Base-by-base conservation (phyloP, 2,888 invertebrate genomes). In the Colostygia pectinataria region DNA sequence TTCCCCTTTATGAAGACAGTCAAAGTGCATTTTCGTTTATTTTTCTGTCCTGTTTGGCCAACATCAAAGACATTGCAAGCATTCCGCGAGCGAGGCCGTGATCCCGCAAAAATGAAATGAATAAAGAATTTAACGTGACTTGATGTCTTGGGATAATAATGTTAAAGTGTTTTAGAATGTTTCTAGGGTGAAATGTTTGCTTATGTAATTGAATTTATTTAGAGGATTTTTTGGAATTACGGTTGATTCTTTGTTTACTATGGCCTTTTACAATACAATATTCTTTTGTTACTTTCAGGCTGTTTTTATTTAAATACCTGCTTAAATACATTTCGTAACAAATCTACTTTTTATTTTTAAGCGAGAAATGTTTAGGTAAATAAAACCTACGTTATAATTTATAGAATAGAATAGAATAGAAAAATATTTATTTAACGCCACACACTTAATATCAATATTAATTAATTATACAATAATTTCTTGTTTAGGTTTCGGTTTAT, bases 11-110 rank as follows among this genome's bases (percentile, higher is more conserved):
- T 88, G 82, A 89, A 89, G 89, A 88, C 86, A 80, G 80, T 74
- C 83, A 79, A 81, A 89, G 86, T 90, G 88, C 89, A 87, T 89
- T 90, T 88, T 82, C 79, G 80, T 80, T 77, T 82, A 77, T 78
- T 82, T 86, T 85, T 82, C 81, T 77, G 79, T 74, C 74, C 78
- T 78, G 75, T 80, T 80, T 74, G 74, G 66, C 74, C 77, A 70
- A 82, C 84, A 88, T 89, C 89, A 89, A 90, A 88, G 86, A 71
- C 83, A 72, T 83, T 69, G 77, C 76, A 75, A 78, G 80, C 82
- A 85, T 86, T 80, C 83, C 81, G 78, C 68, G 42, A 61, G 71
- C 64, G 71, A 58, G 67, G 56, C 68, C 77, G 81, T 81, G 82
- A 80, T 80, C 82, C 80, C 82, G 80, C 85, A 82, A 80, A 80